Conservation (phyloP, 1,140 invertebrate genomes). For the Bombus sibiricus region DNA sequence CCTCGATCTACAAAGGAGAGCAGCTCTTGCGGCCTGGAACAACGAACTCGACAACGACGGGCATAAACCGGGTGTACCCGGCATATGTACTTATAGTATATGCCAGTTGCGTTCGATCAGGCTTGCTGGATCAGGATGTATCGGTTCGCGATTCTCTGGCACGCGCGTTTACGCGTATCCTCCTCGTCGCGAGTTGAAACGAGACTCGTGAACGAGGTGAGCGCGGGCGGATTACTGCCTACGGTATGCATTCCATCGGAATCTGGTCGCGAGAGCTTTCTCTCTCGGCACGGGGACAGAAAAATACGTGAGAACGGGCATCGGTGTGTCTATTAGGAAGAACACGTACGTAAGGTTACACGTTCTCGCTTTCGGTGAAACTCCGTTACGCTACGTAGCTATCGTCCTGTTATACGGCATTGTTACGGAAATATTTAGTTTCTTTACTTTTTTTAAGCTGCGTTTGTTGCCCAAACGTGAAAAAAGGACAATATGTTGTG, state of each 20-base stretch:
- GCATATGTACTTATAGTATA: neutral
- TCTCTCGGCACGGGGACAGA: constrained; percentile 19
- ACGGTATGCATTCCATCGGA: constrained; percentile 59
- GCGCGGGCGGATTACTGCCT: constrained; percentile 43
- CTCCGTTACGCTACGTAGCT: constrained; percentile 23
- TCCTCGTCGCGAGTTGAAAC: constrained; percentile 34
- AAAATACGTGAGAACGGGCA: constrained; percentile 67
- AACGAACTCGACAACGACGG: neutral
- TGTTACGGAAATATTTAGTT: no score
- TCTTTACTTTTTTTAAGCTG: no score
- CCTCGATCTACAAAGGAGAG: constrained; percentile 63
- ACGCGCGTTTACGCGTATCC: constrained; percentile 18
- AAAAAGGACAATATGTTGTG: no score
- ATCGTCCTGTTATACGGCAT: neutral
- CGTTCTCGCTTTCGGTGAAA: constrained; percentile 61
- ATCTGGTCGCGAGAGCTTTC: constrained; percentile 55
- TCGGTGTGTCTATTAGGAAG: constrained; percentile 41
- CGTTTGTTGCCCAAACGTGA: no score
- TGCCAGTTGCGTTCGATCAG: neutral
- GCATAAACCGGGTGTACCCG: neutral
- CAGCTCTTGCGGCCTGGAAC: constrained; percentile 33
- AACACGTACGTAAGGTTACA: constrained; percentile 10
- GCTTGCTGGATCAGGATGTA: constrained; percentile 20
- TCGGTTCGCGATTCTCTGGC: constrained; percentile 21
- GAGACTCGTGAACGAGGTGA: constrained; percentile 29